Percentiles rank a stretch among this genome's conserved stretches.
phyloP scores from a whole-genome alignment of 2,888 invertebrate genomes.

The Petrophora chlorosata region DNA sequence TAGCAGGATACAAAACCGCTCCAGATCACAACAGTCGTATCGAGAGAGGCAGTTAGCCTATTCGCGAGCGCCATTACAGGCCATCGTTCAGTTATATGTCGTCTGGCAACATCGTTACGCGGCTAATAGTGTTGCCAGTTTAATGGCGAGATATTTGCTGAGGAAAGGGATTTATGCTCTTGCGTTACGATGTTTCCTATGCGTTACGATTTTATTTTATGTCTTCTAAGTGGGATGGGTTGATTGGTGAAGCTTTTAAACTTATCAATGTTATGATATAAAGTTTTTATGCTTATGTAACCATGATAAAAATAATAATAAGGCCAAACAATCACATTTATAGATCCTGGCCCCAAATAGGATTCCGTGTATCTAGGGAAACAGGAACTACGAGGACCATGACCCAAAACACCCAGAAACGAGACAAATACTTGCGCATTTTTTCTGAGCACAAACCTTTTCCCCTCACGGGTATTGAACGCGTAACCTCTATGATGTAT shows the following conservation, averaged over 20 bases:
- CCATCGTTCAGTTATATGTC: conserved; percentile 39
- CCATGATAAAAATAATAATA: too few relatives aligned
- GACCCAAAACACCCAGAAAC: too few relatives aligned
- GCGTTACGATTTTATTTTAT: conserved; percentile 30
- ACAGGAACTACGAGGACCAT: too few relatives aligned
- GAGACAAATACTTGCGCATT: too few relatives aligned
- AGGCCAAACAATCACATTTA: too few relatives aligned
- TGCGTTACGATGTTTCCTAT: conserved; percentile 29
- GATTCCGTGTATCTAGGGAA: too few relatives aligned
- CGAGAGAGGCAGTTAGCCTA: conserved; percentile 30
- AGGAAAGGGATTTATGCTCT: conserved; percentile 35
- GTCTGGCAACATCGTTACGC: conserved; percentile 54
- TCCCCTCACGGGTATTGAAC: too few relatives aligned
- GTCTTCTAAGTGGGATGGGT: conserved; percentile 14
- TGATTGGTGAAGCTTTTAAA: conserved; percentile 10
- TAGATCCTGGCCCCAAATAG: too few relatives aligned
- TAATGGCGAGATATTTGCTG: conserved; percentile 48
- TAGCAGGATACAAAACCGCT: neutral
- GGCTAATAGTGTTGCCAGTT: conserved; percentile 55
- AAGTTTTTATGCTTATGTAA: too few relatives aligned
- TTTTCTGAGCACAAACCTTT: too few relatives aligned
- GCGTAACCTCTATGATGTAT: too few relatives aligned
- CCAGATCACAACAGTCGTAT: conserved; percentile 5
- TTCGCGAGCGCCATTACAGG: conserved; percentile 23
- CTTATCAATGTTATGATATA: neutral